A percentile compares a stretch with the other conserved stretches of the same genome.
These are phyloP conservation scores for Chlorops oryzae DNA, from an alignment of 1,140 invertebrate species.

Conservation along the genomic window DNA sequence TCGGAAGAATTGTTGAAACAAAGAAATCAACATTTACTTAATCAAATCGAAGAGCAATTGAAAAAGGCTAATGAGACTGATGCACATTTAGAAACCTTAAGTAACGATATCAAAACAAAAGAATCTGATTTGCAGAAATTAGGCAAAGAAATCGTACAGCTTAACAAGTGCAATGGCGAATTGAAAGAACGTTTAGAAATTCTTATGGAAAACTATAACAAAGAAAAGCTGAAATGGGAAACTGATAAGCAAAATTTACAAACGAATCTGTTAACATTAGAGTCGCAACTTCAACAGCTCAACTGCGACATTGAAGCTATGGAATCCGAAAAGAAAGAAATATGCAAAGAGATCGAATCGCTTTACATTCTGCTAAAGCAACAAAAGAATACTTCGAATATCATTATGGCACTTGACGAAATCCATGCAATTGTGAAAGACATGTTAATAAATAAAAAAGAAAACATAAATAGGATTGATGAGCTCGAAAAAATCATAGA, in stretches of 20 bases:
- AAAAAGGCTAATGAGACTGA: conserved; percentile 3
- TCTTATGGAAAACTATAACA: conserved; percentile 7
- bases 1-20: conserved; percentile 8
- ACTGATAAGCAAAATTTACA: background rate
- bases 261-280: background rate
- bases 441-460: too few species aligned
- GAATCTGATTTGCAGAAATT: conserved; percentile 18
- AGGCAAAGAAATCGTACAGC: conserved; percentile 9
- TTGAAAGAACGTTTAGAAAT: conserved; percentile 12
- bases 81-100: conserved; percentile 13
- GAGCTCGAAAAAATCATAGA: too few species aligned
- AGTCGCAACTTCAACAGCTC: too few species aligned
- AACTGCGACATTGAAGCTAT: too few species aligned
- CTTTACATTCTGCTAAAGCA: too few species aligned
- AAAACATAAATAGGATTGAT: too few species aligned
- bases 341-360: too few species aligned
- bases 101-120: conserved; percentile 14
- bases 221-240: conserved; percentile 7
- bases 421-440: too few species aligned
- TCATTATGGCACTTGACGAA: too few species aligned
- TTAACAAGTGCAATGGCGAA: conserved; percentile 12
- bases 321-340: too few species aligned
- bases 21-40: conserved; percentile 13
- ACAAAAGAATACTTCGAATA: too few species aligned
- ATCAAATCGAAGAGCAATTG: conserved; percentile 12